phyloP scores from a whole-genome alignment of 2,113 vertebrate species.

The Cottus gobio region DNA sequence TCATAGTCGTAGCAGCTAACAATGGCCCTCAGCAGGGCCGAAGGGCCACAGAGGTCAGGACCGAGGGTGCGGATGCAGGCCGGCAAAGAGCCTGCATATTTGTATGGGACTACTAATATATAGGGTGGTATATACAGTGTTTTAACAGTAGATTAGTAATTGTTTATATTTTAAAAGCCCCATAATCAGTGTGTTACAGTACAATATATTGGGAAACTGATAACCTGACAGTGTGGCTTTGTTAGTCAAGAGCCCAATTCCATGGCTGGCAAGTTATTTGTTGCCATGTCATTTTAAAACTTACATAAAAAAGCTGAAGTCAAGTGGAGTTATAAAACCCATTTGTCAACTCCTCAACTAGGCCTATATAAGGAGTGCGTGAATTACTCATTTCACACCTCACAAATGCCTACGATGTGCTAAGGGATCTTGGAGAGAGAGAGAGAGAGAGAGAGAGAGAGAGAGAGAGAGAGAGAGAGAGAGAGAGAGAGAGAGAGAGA shows the following conservation, averaged over 20 bases:
- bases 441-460: slow-evolving; percentile 15
- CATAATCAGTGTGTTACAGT: too few relatives aligned
- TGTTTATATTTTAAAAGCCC: neutral
- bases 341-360: slow-evolving; percentile 50
- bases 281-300: slow-evolving; percentile 43
- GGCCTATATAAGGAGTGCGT: slow-evolving; percentile 68
- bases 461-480: slow-evolving; percentile 17
- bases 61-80: slow-evolving; percentile 17
- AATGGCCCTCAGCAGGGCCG: neutral
- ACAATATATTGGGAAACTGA: neutral
- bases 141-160: neutral
- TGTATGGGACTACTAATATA: neutral
- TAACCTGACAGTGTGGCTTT: neutral
- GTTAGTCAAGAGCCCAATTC: neutral
- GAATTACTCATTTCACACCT: slow-evolving; percentile 78
- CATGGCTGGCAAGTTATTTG: slow-evolving; percentile 38
- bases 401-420: slow-evolving; percentile 67
- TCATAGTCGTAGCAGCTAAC: slow-evolving; percentile 1
- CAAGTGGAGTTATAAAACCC: slow-evolving; percentile 53
- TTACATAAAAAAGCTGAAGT: slow-evolving; percentile 18
- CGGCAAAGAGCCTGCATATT: neutral
- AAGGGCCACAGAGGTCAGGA: slow-evolving; percentile 16
- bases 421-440: slow-evolving; percentile 40
- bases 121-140: neutral
- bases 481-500: slow-evolving; percentile 4